Evolutionary conservation across 2,113 vertebrate genomes (phyloP).

Genomic region (Artemisiospiza belli): DNA sequence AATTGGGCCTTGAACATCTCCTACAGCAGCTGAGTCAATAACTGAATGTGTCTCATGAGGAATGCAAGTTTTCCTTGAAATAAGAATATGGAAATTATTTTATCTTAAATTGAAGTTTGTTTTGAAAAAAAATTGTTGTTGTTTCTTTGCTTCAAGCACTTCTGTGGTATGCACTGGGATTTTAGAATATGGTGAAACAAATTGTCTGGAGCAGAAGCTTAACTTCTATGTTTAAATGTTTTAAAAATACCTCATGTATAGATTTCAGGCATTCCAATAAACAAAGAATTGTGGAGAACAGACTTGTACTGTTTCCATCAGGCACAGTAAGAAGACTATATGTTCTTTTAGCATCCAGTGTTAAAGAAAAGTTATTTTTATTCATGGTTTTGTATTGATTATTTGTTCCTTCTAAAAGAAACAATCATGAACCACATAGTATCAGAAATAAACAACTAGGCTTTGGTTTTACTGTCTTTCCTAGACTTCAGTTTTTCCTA

Average conservation of each 20-base stretch:
- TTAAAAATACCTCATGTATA: conserved; percentile 65
- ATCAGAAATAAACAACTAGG: conserved; percentile 53
- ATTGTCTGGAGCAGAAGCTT: conserved; percentile 35
- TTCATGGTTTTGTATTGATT: conserved; percentile 72
- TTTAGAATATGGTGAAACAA: conserved; percentile 36
- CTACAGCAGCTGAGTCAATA: neutral
- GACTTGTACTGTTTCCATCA: conserved; percentile 50
- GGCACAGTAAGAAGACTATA: conserved; percentile 50
- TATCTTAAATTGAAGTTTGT: neutral
- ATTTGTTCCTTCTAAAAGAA: conserved; percentile 73
- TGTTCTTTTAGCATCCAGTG: conserved; percentile 67
- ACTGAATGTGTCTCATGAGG: neutral
- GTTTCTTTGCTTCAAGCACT: conserved; percentile 8
- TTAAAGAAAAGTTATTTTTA: conserved; percentile 76
- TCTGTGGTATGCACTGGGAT: neutral
- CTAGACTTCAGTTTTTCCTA: conserved; percentile 24
- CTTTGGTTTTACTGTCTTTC: conserved; percentile 42
- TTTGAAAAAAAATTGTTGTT: neutral
- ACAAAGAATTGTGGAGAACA: conserved; percentile 58
- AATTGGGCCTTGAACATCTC: neutral
- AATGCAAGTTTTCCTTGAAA: neutral
- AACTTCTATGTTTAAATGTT: conserved; percentile 56
- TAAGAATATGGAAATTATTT: neutral
- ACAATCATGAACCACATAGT: conserved; percentile 68
- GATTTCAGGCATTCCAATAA: conserved; percentile 68